Percentiles rank a stretch among this genome's conserved stretches.
Evolutionary conservation across 2,797 vertebrate genomes (phyloP).

Genomic region (Selene dorsalis): DNA sequence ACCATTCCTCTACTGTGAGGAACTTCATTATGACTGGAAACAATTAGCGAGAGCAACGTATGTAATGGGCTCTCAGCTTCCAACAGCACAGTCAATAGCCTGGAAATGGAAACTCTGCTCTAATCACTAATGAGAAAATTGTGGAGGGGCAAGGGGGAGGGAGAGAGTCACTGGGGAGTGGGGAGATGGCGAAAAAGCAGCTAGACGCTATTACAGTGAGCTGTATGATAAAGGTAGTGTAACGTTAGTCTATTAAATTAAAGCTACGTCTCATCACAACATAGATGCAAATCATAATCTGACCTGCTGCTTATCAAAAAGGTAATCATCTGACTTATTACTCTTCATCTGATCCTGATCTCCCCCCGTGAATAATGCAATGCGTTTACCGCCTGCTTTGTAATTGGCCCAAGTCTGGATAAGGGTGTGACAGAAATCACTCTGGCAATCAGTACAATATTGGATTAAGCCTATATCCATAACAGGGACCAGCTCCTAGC

Average conservation of each 20-base stretch:
- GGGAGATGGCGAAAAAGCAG: slow-evolving; percentile 66
- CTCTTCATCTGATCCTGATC: slow-evolving; percentile 61
- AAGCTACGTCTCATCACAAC: slow-evolving; percentile 52
- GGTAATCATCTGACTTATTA: slow-evolving; percentile 67
- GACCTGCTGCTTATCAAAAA: slow-evolving; percentile 67
- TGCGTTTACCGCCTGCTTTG: slow-evolving; percentile 64
- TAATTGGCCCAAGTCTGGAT: slow-evolving; percentile 72
- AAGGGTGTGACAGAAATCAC: slow-evolving; percentile 72
- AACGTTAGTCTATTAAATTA: slow-evolving; percentile 51
- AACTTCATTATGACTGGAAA: slow-evolving; percentile 86
- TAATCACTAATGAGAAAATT: slow-evolving; percentile 85
- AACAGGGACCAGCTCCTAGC: slow-evolving; percentile 58
- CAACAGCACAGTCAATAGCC: slow-evolving; percentile 83
- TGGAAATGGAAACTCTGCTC: slow-evolving; percentile 85
- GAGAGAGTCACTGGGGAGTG: slow-evolving; percentile 63
- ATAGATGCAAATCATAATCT: slow-evolving; percentile 58
- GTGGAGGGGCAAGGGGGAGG: slow-evolving; percentile 68
- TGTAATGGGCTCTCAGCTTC: slow-evolving; percentile 83
- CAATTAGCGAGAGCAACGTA: slow-evolving; percentile 81
- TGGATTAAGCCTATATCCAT: slow-evolving; percentile 75
- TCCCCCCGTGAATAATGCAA: slow-evolving; percentile 53
- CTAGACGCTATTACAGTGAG: slow-evolving; percentile 43
- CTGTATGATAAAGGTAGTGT: slow-evolving; percentile 60
- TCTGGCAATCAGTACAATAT: slow-evolving; percentile 73
- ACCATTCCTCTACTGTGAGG: slow-evolving; percentile 76